A percentile compares a stretch with the other conserved stretches of the same genome.
phyloP scores from a whole-genome alignment of 2,113 vertebrate species.

The Anhinga rufa region DNA sequence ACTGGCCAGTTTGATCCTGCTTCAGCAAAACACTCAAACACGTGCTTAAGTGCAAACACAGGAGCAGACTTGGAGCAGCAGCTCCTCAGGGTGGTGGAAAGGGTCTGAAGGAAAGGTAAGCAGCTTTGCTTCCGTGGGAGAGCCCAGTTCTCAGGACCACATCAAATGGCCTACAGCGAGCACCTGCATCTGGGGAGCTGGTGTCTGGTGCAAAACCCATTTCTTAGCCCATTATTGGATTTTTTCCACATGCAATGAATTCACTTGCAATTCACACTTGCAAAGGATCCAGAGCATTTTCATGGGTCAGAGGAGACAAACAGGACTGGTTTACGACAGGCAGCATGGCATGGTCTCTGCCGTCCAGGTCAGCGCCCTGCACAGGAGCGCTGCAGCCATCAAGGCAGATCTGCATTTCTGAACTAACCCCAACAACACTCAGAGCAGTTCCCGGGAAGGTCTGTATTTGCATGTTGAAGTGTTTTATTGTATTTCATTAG shows the following conservation, averaged over 20 bases:
- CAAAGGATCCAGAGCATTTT: not conserved
- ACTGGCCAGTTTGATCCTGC: not conserved
- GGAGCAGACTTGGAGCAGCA: not conserved
- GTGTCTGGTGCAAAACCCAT: too few species aligned
- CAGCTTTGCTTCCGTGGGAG: accelerated
- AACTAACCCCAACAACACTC: not conserved
- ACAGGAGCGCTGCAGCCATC: not conserved
- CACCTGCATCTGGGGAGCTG: not conserved
- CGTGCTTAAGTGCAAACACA: not conserved
- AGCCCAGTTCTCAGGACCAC: not conserved
- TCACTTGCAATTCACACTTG: not conserved
- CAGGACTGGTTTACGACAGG: not conserved
- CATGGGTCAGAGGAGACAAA: accelerated
- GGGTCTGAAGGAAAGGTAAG: not conserved
- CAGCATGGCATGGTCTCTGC: accelerated
- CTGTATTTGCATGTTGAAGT: not conserved
- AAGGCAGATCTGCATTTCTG: not conserved
- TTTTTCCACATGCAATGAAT: not conserved
- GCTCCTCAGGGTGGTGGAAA: not conserved
- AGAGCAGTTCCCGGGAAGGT: not conserved
- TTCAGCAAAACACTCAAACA: not conserved
- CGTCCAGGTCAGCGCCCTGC: not conserved
- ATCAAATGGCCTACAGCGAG: accelerated
- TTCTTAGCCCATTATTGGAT: not conserved
- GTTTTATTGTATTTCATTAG: not conserved